Evolutionary conservation across 2,888 invertebrate genomes (phyloP), one percentile per base, ranked within the genome.

Genomic region (Lepidonotus clava): DNA sequence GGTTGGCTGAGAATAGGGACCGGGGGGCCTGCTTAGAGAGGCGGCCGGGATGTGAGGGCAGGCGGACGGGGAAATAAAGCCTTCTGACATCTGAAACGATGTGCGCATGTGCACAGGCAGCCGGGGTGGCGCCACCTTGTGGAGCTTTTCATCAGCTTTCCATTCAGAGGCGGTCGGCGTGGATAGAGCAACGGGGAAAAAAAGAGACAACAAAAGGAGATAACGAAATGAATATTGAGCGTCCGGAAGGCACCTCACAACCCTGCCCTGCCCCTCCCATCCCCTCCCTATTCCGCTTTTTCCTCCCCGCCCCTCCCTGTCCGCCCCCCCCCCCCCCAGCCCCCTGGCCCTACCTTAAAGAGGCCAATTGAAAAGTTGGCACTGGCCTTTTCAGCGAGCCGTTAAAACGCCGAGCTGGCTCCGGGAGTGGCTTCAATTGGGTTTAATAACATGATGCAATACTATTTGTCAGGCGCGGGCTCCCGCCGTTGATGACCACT

Each of bases 391-490:
- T 71, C 71, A 71, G 71, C 71, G 71, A 34, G 36, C 38, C 71
- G 18, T 71, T 71, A 71, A 38, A 38, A 38, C 34, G 46, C 24
- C 18, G 34, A 14, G 21, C 32, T 28, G 41, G n/a, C 46, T 80
- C 32, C 28, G 80, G 11, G 80, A 46, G 46, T 46, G 46, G 51
- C 41, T 46, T 46, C 51, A 51, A 80, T 28, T 46, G 41, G 46
- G 28, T 80, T 80, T 80, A 80, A 80, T 80, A 41, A 28, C 80
- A 46, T 80, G 80, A 80, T 80, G 80, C 80, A 80, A 28, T 40
- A 76, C 24, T 28, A 28, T 76, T 76, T 76, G 76, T 38, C 36
- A 34, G 18, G 51, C 80, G 46, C 46, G 5, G 46, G 80, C 6
- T 4, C 41, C 28, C 32, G 28, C n/a, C 80, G n/a, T n/a, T 80